These are phyloP conservation scores for Coilia nasus DNA, from an alignment of 2,797 vertebrate species.

Conservation along the genomic window DNA sequence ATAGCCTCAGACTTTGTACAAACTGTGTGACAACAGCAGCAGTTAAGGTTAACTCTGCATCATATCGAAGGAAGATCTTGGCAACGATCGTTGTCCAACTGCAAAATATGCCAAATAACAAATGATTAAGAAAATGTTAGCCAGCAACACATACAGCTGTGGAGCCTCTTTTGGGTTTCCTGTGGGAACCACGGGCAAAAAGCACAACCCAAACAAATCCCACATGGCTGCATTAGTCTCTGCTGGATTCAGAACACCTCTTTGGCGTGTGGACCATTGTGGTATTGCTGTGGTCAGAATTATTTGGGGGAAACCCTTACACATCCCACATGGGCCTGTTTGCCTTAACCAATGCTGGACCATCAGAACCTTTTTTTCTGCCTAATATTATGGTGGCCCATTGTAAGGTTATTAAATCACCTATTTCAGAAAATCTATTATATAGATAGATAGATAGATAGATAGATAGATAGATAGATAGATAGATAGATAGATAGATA, in stretches of 20 bases:
- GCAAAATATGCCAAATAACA: slow-evolving; percentile 7
- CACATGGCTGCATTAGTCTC: background rate
- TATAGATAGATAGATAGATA: background rate
- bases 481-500: no score
- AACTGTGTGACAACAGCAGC: slow-evolving; percentile 3
- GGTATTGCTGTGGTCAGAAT: slow-evolving; percentile 15
- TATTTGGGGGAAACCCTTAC: background rate
- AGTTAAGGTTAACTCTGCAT: background rate
- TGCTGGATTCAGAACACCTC: background rate
- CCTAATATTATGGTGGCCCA: background rate
- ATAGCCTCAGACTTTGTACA: background rate
- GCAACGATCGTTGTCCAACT: background rate
- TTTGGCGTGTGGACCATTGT: background rate
- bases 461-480: background rate
- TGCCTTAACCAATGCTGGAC: background rate
- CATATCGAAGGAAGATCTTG: background rate
- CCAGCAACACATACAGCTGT: slow-evolving; percentile 1
- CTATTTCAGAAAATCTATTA: background rate
- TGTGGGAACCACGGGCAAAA: background rate
- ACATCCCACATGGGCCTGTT: background rate
- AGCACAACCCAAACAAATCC: background rate
- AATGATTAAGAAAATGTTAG: background rate
- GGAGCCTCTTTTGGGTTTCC: background rate
- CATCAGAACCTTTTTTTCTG: background rate
- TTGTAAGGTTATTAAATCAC: background rate